Evolutionary conservation across 2,797 vertebrate species (phyloP), one percentile per base, ranked within the genome.

Genomic region (Pristis pectinata): DNA sequence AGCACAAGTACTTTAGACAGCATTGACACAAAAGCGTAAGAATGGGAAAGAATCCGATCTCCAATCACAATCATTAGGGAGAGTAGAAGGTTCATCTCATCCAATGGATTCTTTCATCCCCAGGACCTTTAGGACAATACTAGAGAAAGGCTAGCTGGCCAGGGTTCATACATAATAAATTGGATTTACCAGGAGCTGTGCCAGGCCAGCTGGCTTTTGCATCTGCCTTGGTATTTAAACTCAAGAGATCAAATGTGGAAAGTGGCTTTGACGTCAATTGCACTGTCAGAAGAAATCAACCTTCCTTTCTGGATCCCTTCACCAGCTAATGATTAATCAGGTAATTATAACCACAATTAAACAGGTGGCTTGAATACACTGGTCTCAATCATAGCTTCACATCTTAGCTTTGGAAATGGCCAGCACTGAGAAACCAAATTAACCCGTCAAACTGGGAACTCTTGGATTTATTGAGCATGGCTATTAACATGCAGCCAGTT

Each of bases 161-260:
- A n/a, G n/a, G n/a, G n/a, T n/a, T n/a, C 17, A 2, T 4, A n/a
- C 61, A 59, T 2, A 91, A n/a, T 41, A 24, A 24, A 37, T 64
- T 41, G 87, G 59, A 41, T 64, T 67, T 3, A 91, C 19, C 13
- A 61, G 85, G 59, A 89, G 34, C 56, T 89, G 53, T n/a, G 85
- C 85, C 87, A 91, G 19, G 59, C 30, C 87, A 91, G 87, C 87
- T 91, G 87, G 59, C 59, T 91, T 91, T 67, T 24, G 17, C 87
- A 94, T 76, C 92, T 76, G 92, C 70, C 41, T 76, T 76, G 70
- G 92, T 76, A 94, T 94, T 94, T 49, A 76, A 44, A 76, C 92
- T 53, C 41, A 17, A 59, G 53, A 49, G 70, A 94, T 94, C 92
- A 94, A 94, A 53, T 34, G 30, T 72, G 92, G 70, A 94, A 76